A percentile compares a stretch with the other conserved stretches of the same genome.
Conservation (phyloP, 2,888 invertebrate genomes). For the Rhynchonema sp. region DNA sequence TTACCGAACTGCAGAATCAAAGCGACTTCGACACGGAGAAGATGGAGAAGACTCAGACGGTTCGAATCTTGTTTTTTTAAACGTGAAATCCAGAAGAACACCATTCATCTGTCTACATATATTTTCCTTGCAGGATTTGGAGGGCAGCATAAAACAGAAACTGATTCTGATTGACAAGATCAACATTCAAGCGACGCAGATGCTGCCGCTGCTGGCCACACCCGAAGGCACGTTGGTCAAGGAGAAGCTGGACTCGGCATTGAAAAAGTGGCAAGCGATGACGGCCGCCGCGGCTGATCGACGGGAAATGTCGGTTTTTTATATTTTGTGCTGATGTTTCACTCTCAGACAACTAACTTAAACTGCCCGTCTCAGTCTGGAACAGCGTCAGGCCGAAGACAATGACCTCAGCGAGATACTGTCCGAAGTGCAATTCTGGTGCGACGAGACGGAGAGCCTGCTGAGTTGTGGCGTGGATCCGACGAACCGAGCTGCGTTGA, state of each 20-base stretch:
- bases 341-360: neutral
- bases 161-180: neutral
- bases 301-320: conserved; percentile 18
- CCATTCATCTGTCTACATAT: neutral
- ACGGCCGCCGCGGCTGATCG: conserved; percentile 20
- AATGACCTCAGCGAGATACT: conserved; percentile 28
- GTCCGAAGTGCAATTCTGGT: conserved; percentile 31
- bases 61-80: too few relatives aligned
- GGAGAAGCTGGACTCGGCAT: conserved; percentile 22
- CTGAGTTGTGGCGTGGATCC: conserved; percentile 18
- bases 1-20: conserved; percentile 1
- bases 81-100: too few relatives aligned
- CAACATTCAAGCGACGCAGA: conserved; percentile 10
- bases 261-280: conserved; percentile 22
- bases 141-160: neutral
- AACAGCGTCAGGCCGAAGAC: conserved; percentile 16
- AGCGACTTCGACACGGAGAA: conserved; percentile 17
- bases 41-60: conserved; percentile 19
- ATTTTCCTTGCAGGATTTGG: neutral
- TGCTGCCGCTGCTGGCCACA: conserved; percentile 20
- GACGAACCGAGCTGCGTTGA: conserved; percentile 20
- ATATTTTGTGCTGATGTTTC: too few relatives aligned
- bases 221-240: conserved; percentile 19
- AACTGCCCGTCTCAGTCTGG: conserved; percentile 5
- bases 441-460: conserved; percentile 29